A percentile compares a stretch with the other conserved stretches of the same genome.
These are phyloP conservation scores for Scaptomyza hsui DNA, from an alignment of 1,140 invertebrate genomes.

Conservation along the genomic window DNA sequence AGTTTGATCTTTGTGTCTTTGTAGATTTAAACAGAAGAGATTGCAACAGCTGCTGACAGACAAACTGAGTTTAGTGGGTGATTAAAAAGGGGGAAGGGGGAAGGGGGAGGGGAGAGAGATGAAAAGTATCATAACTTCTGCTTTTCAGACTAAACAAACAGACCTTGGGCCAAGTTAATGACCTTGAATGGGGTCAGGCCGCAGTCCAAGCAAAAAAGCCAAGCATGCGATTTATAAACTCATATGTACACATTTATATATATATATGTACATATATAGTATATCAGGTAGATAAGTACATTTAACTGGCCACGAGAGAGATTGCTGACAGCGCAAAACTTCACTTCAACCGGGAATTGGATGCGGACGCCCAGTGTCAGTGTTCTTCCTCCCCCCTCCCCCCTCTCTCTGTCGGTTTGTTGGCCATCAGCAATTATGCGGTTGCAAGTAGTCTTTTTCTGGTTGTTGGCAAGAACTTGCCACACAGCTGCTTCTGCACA, in stretches of 20 bases:
- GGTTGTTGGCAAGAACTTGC: slow-evolving; percentile 8
- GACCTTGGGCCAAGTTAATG: slow-evolving; percentile 76
- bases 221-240: slow-evolving; percentile 35
- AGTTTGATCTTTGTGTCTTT: slow-evolving; percentile 34
- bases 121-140: slow-evolving; percentile 44
- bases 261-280: too few species aligned
- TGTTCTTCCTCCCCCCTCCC: slow-evolving; percentile 17
- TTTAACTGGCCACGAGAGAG: slow-evolving; percentile 52
- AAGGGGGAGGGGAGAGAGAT: not conserved
- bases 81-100: too few species aligned
- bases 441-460: slow-evolving; percentile 3
- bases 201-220: slow-evolving; percentile 3
- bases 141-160: slow-evolving; percentile 71
- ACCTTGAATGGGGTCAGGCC: slow-evolving; percentile 77
- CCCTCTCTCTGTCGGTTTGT: not conserved
- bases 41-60: slow-evolving; percentile 38
- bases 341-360: slow-evolving; percentile 58
- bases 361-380: slow-evolving; percentile 48
- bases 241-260: not conserved
- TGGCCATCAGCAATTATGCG: slow-evolving; percentile 35
- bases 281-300: slow-evolving; percentile 45
- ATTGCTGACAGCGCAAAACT: slow-evolving; percentile 75
- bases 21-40: slow-evolving; percentile 8
- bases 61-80: slow-evolving; percentile 41
- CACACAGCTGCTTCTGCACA: slow-evolving; percentile 10